phyloP scores from a whole-genome alignment of 2,113 vertebrate genomes.

The Dunckerocampus dactyliophorus region DNA sequence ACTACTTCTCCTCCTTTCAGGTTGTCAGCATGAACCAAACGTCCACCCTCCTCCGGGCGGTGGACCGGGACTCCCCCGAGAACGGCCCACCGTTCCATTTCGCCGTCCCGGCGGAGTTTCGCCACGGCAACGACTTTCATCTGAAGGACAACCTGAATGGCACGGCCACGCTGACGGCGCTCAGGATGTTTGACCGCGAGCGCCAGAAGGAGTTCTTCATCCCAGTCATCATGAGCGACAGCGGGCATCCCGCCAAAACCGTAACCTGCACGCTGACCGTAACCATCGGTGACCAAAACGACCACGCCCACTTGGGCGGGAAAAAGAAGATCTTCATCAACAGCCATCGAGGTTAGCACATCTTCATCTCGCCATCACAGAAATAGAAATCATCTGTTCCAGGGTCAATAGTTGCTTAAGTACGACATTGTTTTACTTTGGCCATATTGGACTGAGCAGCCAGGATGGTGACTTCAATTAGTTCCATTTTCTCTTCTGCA shows the following conservation, averaged over 20 bases:
- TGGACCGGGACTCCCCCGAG: conserved; percentile 76
- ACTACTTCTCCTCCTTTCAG: conserved; percentile 37
- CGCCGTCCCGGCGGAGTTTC: conserved; percentile 69
- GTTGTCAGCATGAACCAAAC: conserved; percentile 77
- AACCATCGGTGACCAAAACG: conserved; percentile 84
- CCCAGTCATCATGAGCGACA: conserved; percentile 82
- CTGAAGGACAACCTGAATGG: conserved; percentile 83
- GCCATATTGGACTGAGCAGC: too few species aligned
- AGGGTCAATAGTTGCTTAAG: too few species aligned
- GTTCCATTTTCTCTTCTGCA: too few species aligned
- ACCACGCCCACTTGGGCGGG: conserved; percentile 79
- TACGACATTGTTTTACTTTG: too few species aligned
- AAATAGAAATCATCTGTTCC: too few species aligned
- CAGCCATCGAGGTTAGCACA: conserved; percentile 74
- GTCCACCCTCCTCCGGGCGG: conserved; percentile 73
- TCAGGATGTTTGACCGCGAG: conserved; percentile 84
- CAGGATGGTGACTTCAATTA: too few species aligned
- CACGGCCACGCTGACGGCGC: conserved; percentile 79
- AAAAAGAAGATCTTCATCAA: conserved; percentile 82
- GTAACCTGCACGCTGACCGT: conserved; percentile 81
- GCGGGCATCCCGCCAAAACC: conserved; percentile 78
- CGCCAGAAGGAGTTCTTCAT: conserved; percentile 80
- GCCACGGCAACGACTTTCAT: conserved; percentile 77
- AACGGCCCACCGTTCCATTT: conserved; percentile 83
- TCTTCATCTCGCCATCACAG: too few species aligned